A percentile compares a stretch with the other conserved stretches of the same genome.
Evolutionary conservation across 2,797 vertebrate genomes (phyloP).

Genomic region (Sarcoramphus papa): DNA sequence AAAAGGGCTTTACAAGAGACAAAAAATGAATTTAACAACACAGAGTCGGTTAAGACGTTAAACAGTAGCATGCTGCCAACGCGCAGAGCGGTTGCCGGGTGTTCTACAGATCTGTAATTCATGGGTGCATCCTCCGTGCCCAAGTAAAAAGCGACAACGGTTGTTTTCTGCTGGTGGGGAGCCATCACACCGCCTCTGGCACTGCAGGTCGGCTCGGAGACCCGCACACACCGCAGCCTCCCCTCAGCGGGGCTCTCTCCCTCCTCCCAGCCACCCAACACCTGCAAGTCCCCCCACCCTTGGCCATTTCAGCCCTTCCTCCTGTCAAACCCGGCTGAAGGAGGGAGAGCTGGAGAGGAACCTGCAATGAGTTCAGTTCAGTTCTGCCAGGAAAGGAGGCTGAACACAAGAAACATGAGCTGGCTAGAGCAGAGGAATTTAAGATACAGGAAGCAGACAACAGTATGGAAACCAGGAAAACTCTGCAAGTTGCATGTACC

Average conservation of each 20-base stretch:
- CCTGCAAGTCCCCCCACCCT: background rate
- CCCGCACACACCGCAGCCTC: rapidly evolving
- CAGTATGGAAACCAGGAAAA: background rate
- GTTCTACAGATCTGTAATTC: background rate
- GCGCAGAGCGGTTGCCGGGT: rapidly evolving
- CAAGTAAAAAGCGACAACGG: rapidly evolving
- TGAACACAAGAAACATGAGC: too few species aligned
- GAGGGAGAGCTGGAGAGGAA: background rate
- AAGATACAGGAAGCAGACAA: background rate
- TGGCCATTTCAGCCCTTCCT: rapidly evolving
- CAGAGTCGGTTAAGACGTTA: rapidly evolving
- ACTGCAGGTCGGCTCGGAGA: rapidly evolving
- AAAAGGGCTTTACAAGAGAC: background rate
- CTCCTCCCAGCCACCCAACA: background rate
- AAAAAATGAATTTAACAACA: background rate
- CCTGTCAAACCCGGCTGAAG: background rate
- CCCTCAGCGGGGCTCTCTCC: background rate
- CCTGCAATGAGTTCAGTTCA: rapidly evolving
- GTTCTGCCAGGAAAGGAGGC: background rate
- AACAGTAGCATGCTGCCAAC: rapidly evolving
- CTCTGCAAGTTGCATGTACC: background rate
- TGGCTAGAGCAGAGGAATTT: too few species aligned
- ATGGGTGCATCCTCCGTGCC: rapidly evolving
- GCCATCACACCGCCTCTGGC: rapidly evolving
- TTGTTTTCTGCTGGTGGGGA: background rate